Evolutionary conservation across 2,888 invertebrate species (phyloP).

Genomic region (Neoaliturus tenellus): DNA sequence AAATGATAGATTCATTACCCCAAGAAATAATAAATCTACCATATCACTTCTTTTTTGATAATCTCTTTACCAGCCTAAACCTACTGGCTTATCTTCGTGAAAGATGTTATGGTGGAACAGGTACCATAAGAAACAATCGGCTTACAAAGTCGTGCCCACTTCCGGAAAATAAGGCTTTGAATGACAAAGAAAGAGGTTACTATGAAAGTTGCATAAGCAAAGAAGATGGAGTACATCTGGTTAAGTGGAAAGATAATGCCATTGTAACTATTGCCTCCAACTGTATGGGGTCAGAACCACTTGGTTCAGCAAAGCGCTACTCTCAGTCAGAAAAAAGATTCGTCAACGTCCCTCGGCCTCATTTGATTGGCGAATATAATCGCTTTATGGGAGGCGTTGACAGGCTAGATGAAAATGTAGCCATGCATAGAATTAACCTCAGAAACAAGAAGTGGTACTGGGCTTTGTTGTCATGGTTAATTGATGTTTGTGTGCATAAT

Average conservation of each 20-base stretch:
- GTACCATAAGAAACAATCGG: slow-evolving; percentile 66
- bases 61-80: slow-evolving; percentile 63
- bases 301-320: slow-evolving; percentile 45
- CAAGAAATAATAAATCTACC: slow-evolving; percentile 57
- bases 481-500: slow-evolving; percentile 54
- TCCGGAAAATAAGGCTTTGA: slow-evolving; percentile 59
- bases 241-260: slow-evolving; percentile 59
- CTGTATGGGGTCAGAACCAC: slow-evolving; percentile 36
- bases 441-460: slow-evolving; percentile 57
- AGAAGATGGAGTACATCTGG: slow-evolving; percentile 53
- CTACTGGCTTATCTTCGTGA: slow-evolving; percentile 61
- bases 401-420: slow-evolving; percentile 59
- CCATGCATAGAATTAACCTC: slow-evolving; percentile 56
- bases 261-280: slow-evolving; percentile 60
- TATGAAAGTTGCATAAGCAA: slow-evolving; percentile 51
- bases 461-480: slow-evolving; percentile 56
- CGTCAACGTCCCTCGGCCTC: slow-evolving; percentile 53
- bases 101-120: slow-evolving; percentile 64
- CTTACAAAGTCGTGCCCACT: slow-evolving; percentile 64
- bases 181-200: slow-evolving; percentile 55
- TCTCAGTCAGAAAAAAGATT: slow-evolving; percentile 53
- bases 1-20: slow-evolving; percentile 62
- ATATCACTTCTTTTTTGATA: slow-evolving; percentile 64
- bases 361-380: slow-evolving; percentile 57
- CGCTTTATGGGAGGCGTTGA: slow-evolving; percentile 60